Evolutionary conservation across 2,113 vertebrate genomes (phyloP).

Genomic region (Xiphophorus maculatus): DNA sequence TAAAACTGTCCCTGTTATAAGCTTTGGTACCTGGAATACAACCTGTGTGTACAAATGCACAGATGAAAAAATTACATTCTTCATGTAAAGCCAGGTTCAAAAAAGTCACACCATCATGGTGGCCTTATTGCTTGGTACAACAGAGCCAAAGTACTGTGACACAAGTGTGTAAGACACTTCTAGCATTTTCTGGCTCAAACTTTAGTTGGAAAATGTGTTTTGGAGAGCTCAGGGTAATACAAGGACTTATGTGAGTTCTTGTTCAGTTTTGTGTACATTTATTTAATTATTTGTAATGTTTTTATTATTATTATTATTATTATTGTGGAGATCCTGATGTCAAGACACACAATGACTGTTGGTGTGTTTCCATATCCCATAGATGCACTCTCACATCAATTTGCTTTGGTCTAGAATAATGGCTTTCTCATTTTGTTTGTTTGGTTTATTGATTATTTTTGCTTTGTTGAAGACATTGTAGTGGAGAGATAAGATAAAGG

Average conservation of each 20-base stretch:
- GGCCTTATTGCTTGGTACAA: slow-evolving; percentile 66
- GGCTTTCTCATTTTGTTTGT: slow-evolving; percentile 12
- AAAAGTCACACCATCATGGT: slow-evolving; percentile 39
- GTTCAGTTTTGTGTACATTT: slow-evolving; percentile 39
- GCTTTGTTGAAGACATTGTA: slow-evolving; percentile 17
- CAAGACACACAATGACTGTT: slow-evolving; percentile 10
- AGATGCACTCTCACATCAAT: slow-evolving; percentile 25
- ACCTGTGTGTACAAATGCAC: slow-evolving; percentile 32
- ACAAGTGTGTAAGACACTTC: slow-evolving; percentile 40
- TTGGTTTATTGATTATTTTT: slow-evolving; percentile 5
- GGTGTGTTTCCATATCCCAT: slow-evolving; percentile 11
- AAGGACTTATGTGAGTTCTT: slow-evolving; percentile 47
- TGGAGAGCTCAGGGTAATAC: slow-evolving; percentile 73
- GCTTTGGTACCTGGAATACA: slow-evolving; percentile 48
- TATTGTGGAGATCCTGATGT: slow-evolving; percentile 1
- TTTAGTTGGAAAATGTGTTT: slow-evolving; percentile 51
- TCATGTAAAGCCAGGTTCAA: slow-evolving; percentile 36
- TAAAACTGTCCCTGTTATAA: slow-evolving; percentile 44
- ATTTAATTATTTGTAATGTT: slow-evolving; percentile 32
- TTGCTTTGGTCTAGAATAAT: slow-evolving; percentile 17
- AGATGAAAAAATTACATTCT: slow-evolving; percentile 20
- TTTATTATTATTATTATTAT: neutral
- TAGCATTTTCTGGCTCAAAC: slow-evolving; percentile 23
- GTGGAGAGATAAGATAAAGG: slow-evolving; percentile 15
- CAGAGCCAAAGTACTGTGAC: slow-evolving; percentile 37